A percentile compares a stretch with the other conserved stretches of the same genome.
phyloP scores from a whole-genome alignment of 2,113 vertebrate genomes.

The Tretioscincus oriximinensis region DNA sequence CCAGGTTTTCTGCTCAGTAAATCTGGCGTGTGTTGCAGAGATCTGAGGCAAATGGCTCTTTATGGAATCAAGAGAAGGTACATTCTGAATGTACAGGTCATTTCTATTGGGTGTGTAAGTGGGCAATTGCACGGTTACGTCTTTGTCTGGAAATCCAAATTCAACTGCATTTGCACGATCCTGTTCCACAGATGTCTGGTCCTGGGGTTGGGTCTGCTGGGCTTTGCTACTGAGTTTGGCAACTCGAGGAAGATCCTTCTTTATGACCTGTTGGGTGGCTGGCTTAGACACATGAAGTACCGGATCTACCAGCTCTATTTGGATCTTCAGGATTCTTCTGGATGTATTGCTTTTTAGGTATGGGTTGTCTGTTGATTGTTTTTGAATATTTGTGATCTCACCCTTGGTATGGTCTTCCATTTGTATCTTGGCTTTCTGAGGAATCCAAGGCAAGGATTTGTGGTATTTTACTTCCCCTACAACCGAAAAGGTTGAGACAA shows the following conservation, averaged over 20 bases:
- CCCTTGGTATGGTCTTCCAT: not conserved
- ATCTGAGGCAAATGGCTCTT: not conserved
- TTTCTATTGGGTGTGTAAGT: not conserved
- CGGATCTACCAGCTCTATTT: not conserved
- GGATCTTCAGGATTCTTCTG: not conserved
- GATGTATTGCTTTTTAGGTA: not conserved
- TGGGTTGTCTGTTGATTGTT: no score
- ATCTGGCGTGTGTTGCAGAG: not conserved
- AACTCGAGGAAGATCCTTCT: not conserved
- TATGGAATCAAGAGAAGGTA: not conserved
- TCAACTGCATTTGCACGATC: not conserved
- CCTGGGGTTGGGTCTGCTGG: not conserved
- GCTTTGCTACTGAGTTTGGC: not conserved
- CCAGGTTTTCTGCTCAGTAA: not conserved
- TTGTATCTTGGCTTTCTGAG: not conserved
- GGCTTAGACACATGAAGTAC: not conserved
- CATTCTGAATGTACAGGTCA: not conserved
- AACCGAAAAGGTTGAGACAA: no score
- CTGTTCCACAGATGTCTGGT: not conserved
- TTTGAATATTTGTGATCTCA: not conserved
- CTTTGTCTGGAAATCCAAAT: not conserved
- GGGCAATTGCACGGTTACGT: not conserved
- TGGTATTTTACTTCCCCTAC: fast-evolving
- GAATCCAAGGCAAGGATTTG: not conserved
- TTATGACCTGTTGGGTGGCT: no score